A percentile compares a stretch with the other conserved stretches of the same genome.
Conservation (phyloP, 2,797 vertebrate genomes). For the Sciurus carolinensis region DNA sequence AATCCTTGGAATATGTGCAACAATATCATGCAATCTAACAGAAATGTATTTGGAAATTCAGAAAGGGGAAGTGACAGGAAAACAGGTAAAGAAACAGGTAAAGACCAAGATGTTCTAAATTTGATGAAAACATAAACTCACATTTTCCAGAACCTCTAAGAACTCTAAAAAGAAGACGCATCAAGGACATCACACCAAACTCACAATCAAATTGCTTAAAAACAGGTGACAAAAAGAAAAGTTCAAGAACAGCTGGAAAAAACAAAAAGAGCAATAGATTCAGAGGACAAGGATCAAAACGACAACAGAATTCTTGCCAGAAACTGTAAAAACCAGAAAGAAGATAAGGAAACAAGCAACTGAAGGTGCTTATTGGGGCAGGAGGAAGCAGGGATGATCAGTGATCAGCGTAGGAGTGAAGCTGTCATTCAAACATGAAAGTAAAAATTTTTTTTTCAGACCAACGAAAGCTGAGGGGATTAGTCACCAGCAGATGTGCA, state of each 20-base stretch:
- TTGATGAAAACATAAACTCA: not conserved
- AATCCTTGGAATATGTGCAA: not conserved
- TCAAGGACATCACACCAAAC: not conserved
- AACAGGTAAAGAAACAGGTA: not conserved
- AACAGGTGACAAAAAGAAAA: not conserved
- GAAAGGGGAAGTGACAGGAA: not conserved
- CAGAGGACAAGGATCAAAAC: not conserved
- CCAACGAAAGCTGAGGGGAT: not conserved
- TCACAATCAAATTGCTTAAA: slow-evolving; percentile 28
- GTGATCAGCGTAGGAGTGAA: not conserved
- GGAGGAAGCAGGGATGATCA: too few relatives aligned
- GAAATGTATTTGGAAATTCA: not conserved
- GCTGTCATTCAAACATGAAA: not conserved
- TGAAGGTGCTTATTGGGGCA: not conserved
- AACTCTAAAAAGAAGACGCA: not conserved
- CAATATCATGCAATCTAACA: not conserved
- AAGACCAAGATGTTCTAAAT: not conserved
- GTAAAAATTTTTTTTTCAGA: not conserved
- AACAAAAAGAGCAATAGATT: not conserved
- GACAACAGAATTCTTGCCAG: not conserved
- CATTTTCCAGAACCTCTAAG: not conserved
- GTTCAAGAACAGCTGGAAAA: not conserved
- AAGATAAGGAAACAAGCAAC: not conserved
- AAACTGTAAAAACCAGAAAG: not conserved
- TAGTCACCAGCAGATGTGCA: not conserved